Percentiles rank a stretch among this genome's conserved stretches.
Evolutionary conservation across 2,113 vertebrate species (phyloP).

Genomic region (Sitta europaea): DNA sequence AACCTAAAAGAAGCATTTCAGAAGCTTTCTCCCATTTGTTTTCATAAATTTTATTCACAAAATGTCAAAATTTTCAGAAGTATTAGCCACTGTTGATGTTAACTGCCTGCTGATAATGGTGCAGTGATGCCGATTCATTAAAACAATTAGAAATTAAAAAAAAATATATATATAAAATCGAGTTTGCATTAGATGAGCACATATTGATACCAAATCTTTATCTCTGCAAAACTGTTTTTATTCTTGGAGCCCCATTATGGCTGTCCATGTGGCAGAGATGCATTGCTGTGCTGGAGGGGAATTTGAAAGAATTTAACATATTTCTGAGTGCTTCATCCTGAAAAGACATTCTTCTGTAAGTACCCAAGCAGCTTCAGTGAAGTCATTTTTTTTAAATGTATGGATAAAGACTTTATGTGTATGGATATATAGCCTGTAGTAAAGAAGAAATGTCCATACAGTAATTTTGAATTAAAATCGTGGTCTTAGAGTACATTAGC

Average conservation of each 20-base stretch:
- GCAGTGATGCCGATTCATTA: not conserved
- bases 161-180: not conserved
- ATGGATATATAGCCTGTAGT: not conserved
- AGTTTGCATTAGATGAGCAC: not conserved
- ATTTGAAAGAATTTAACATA: not conserved
- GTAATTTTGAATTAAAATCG: not conserved
- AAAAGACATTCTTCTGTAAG: not conserved
- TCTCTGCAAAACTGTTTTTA: not conserved
- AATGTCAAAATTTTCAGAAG: not conserved
- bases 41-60: rapidly evolving
- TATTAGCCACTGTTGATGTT: not conserved
- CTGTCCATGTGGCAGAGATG: not conserved
- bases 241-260: not conserved
- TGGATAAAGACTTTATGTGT: not conserved
- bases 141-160: not conserved
- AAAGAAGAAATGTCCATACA: not conserved
- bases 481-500: conserved; percentile 5
- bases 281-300: not conserved
- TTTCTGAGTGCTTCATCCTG: not conserved
- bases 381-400: not conserved
- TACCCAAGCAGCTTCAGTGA: not conserved
- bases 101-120: not conserved
- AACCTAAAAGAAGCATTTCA: not conserved
- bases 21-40: not conserved
- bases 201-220: not conserved